Conservation (phyloP, 2,888 invertebrate species). For the Trypoxylon attenuatum region DNA sequence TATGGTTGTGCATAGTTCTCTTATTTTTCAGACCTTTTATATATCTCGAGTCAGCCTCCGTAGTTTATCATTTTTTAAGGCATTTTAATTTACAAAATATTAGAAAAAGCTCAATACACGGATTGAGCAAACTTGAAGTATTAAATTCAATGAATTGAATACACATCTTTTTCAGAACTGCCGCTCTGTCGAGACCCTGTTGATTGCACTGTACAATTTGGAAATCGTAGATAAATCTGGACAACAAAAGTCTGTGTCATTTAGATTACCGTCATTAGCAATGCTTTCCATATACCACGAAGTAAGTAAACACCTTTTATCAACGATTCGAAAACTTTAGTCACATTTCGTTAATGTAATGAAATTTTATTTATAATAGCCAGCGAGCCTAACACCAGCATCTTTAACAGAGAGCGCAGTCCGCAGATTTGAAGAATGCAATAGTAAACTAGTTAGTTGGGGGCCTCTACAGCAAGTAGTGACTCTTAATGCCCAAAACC, state of each 20-base stretch:
- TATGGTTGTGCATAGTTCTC: too few relatives aligned
- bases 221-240: slow-evolving; percentile 92
- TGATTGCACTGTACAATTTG: slow-evolving; percentile 87
- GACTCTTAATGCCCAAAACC: slow-evolving; percentile 92
- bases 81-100: too few relatives aligned
- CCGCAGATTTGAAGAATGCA: slow-evolving; percentile 91
- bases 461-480: slow-evolving; percentile 94
- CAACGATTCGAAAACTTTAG: background rate
- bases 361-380: slow-evolving; percentile 75
- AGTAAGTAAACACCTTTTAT: slow-evolving; percentile 71
- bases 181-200: slow-evolving; percentile 76
- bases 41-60: too few relatives aligned
- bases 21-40: too few relatives aligned
- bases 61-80: too few relatives aligned
- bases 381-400: slow-evolving; percentile 84
- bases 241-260: slow-evolving; percentile 88
- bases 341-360: background rate
- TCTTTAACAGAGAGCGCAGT: slow-evolving; percentile 90
- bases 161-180: slow-evolving; percentile 74
- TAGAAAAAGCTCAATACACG: too few relatives aligned
- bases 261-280: slow-evolving; percentile 92
- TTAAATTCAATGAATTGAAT: too few relatives aligned
- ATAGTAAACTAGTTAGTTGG: slow-evolving; percentile 91
- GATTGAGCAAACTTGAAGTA: too few relatives aligned
- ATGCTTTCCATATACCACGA: slow-evolving; percentile 96